Base-by-base conservation (phyloP, 2,888 invertebrate genomes). In the Brenthis hecate region DNA sequence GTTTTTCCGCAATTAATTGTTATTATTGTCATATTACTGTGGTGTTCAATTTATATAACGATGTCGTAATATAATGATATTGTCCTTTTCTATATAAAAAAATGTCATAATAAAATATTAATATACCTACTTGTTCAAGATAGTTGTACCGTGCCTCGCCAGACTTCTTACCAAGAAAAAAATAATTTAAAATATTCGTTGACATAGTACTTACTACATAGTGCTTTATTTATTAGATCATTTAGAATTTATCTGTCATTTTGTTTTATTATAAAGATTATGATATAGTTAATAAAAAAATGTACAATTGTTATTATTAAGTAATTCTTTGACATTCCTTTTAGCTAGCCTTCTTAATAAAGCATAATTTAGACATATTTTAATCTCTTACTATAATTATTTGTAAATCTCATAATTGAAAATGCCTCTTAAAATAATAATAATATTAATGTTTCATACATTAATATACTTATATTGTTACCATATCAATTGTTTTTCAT, bases 401-500 rank as follows among this genome's bases (percentile, higher is more conserved):
- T 66, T 70, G 64, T 66, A 70, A 68, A 56, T 53, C 61, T 66
- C 66, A 68, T 68, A 43, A 56, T 66, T 66, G 63, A 68, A 70
- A 51, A 62, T 68, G 69, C 70, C 69, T 64, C 65, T 70, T 64
- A 66, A 65, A 69, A 68, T n/a, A n/a, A n/a, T n/a, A n/a, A n/a
- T n/a, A n/a, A n/a, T n/a, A n/a, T n/a, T n/a, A 54, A 72, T 72
- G 65, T 73, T 75, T 86, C 83, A 78, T 84, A 83, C 79, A 79
- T 77, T 81, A 64, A 66, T 83, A 84, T 85, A 85, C 87, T 85
- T 80, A 81, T 85, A 84, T 84, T 89, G 85, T 88, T 90, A 85
- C 85, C 89, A 90, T 91, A 91, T 91, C 89, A 89, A 85, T 87
- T 88, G 85, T 87, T 90, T 89, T 88, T 88, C 85, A 85, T 88